Base-by-base conservation (phyloP, 2,113 vertebrate species). In the Gopherus flavomarginatus region DNA sequence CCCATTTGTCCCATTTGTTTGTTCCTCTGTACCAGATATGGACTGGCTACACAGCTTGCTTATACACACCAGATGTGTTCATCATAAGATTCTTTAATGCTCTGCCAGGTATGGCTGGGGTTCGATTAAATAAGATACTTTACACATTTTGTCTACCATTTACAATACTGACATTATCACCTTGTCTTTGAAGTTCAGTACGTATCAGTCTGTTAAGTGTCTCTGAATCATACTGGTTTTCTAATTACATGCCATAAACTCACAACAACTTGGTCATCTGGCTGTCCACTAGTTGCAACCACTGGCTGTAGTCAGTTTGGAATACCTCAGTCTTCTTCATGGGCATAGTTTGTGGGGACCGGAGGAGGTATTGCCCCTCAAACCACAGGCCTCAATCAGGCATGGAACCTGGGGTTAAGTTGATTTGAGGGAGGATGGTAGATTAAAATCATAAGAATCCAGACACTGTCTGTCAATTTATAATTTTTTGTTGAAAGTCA, bases 401-500 rank as follows among this genome's bases (percentile, higher is more conserved):
- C 5, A 3, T 62, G 27, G 57, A 62, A 62, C 27, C 27, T 62
- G 57, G 35, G 31, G 29, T n/a, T 69, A 93, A 87, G 6, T 44
- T 77, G 24, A 85, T n/a, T 57, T 65, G 81, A 6, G 21, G 16
- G 87, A 90, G 8, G 75, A 27, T 8, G 65, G 57, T 3, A 90
- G 44, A 79, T 24, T 56, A 94, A 81, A 21, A 49, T 52, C 62
- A 88, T 27, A 53, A 31, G 85, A 94, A 80, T 17, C n/a, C 56
- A 35, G 35, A 69, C 13, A 49, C 2, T 29, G 6, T 10, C n/a
- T 85, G 12, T 81, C 69, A 79, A 83, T 86, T 50, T 65, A 53
- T 24, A 65, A 88, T 47, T 85, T 83, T 88, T 93, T 86, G 83
- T 13, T 82, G 44, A 94, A 93, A 22, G 82, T 53, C 50, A 92